Base-by-base conservation (phyloP, 2,113 vertebrate species). In the Eulemur rufifrons region DNA sequence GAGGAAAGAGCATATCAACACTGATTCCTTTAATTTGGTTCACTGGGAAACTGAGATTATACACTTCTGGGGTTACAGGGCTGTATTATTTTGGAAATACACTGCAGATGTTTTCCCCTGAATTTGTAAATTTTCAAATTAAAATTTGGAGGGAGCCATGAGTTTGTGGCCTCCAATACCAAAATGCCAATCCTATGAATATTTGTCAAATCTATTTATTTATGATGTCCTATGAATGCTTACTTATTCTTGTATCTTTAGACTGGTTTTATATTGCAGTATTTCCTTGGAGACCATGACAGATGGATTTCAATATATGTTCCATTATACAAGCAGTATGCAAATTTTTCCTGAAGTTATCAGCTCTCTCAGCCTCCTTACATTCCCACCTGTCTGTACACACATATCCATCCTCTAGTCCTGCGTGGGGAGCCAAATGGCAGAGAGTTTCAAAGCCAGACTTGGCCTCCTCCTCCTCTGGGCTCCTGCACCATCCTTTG, bases 101-200 rank as follows among this genome's bases (percentile, higher is more conserved):
- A 82, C 68, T 23, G 64, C 2, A 11, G 15, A 4, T 25, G 0
- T 71, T 96, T 92, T 87, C 1, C 1, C 63, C 47, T 34, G 69
- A n/a, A 45, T 81, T 39, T 74, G 23, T 42, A 64, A 54, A 25
- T 69, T 94, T 94, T 91, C 37, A 42, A n/a, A 61, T 66, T 56
- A 54, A 90, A 87, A 84, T 18, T 37, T 50, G 63, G 64, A 64
- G 25, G 39, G 68, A 85, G 50, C n/a, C 61, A 86, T 54, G 54
- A 85, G 39, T 92, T 68, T 83, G 68, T 91, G 89, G 42, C 73
- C 77, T 80, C 73, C 96, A 94, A 73, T 68, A 87, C 61, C 84
- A 96, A 96, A 54, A 89, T 95, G 50, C 89, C 90, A 77, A 71
- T 94, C 95, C 73, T 32, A 2, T 6, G 74, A 86, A 91, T 71